Base-by-base conservation (phyloP, 2,797 vertebrate species). In the Diglossa cyanea region DNA sequence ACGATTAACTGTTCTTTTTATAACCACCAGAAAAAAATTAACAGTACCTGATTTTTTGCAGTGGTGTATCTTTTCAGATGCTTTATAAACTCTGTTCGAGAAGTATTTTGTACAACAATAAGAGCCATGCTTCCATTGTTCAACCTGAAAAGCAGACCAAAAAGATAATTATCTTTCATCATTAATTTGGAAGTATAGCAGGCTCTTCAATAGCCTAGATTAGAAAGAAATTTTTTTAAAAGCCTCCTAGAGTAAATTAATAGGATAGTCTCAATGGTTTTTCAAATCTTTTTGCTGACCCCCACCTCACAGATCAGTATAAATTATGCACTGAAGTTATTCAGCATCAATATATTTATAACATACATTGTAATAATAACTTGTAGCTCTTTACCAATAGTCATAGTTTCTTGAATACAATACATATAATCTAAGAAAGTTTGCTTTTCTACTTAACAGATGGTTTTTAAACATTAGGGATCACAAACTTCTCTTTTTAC, bases 41-140 rank as follows among this genome's bases (percentile, higher is more conserved):
- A 58, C 14, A 5, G 63, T 98, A 99, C 99, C 99, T 99, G 99
- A 96, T 98, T 98, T 96, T 98, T 98, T 47, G 97, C 53, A 90
- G 98, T 97, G 95, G 97, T 92, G 8, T 99, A 99, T 97, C 98
- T 98, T 97, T 99, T 99, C 96, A 99, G 98, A 88, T 99, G 99
- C 96, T 98, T 99, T 98, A 99, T 97, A 97, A 99, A 99, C 94
- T 99, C 98, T 86, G 98, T 97, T 93, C 98, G 98, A 96, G 99
- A 99, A 60, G 98, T 98, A 94, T 99, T 99, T 86, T 97, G 97
- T 42, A 98, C 99, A 55, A 98, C 93, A 63, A 98, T 99, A 96
- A 99, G 98, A 7, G 98, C 97, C 93, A 99, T 99, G 65, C 98
- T 99, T 96, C 99, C 99, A 86, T 99, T 98, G 94, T 98, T 98